These are phyloP conservation scores for Eupithecia subfuscata DNA, from an alignment of 2,888 invertebrate species.

Conservation along the genomic window DNA sequence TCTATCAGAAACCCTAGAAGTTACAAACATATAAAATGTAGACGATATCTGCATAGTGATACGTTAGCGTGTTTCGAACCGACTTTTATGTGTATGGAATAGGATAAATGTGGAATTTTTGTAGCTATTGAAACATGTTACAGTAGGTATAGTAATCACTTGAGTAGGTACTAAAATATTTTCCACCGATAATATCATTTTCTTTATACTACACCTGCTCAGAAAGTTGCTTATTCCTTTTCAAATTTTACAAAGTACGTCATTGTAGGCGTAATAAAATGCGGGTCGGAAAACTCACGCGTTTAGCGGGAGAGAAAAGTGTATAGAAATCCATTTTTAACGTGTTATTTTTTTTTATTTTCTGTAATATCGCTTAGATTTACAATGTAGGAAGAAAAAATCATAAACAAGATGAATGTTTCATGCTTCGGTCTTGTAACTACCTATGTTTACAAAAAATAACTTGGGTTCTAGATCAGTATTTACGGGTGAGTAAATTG, in stretches of 20 bases:
- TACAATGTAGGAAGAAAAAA: too few relatives aligned
- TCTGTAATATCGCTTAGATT: too few relatives aligned
- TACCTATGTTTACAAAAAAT: background rate
- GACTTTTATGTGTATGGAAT: slow-evolving; percentile 36
- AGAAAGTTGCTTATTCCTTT: too few relatives aligned
- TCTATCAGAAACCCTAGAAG: slow-evolving; percentile 46
- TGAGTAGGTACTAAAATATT: background rate
- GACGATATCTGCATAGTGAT: slow-evolving; percentile 42
- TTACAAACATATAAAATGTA: slow-evolving; percentile 45
- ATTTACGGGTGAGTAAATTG: background rate
- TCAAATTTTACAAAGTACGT: too few relatives aligned
- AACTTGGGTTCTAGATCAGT: background rate
- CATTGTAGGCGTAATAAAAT: too few relatives aligned
- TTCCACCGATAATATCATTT: background rate
- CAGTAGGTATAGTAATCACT: background rate
- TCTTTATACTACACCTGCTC: background rate
- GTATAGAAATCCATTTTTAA: too few relatives aligned
- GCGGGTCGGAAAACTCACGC: too few relatives aligned
- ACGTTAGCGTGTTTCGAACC: slow-evolving; percentile 38
- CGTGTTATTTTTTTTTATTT: too few relatives aligned
- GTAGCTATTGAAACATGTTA: slow-evolving; percentile 1
- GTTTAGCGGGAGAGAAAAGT: too few relatives aligned
- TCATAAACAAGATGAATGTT: too few relatives aligned
- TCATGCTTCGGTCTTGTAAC: background rate
- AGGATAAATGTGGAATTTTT: slow-evolving; percentile 32